Conservation (phyloP, 2,797 vertebrate species). For the Etheostoma nigrum region DNA sequence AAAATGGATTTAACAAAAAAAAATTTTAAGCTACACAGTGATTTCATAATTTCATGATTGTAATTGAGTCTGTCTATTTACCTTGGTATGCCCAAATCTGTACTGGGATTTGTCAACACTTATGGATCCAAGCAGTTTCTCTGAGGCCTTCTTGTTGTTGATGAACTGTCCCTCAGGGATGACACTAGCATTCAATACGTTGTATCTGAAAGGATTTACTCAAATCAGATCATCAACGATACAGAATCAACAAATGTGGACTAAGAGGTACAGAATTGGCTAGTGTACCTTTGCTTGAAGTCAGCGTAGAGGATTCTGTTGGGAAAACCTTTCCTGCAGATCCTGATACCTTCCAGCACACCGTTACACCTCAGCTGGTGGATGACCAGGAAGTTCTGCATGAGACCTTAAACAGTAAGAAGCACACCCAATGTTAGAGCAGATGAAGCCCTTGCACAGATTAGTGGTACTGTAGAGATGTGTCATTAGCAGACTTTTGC, state of each 20-base stretch:
- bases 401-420: conserved; percentile 69
- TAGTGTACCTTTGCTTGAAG: conserved; percentile 91
- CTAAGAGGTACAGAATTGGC: background rate
- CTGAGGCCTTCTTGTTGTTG: conserved; percentile 92
- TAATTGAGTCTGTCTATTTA: conserved; percentile 35
- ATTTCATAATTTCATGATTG: background rate
- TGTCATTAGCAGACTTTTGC: conserved; percentile 10
- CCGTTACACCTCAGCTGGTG: conserved; percentile 92
- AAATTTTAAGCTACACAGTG: background rate
- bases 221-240: conserved; percentile 1
- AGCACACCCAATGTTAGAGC: background rate
- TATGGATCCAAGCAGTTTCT: conserved; percentile 90
- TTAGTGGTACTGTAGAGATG: background rate
- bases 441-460: background rate
- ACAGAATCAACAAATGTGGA: background rate
- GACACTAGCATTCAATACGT: conserved; percentile 91
- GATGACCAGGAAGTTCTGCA: conserved; percentile 87
- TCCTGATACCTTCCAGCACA: conserved; percentile 91
- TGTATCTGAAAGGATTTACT: conserved; percentile 81
- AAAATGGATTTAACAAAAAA: background rate
- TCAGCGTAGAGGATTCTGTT: conserved; percentile 91
- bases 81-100: conserved; percentile 92
- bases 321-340: conserved; percentile 91
- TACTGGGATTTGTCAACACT: conserved; percentile 89
- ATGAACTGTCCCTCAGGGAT: conserved; percentile 92